Evolutionary conservation across 2,888 invertebrate genomes (phyloP), one percentile per base, ranked within the genome.

Genomic region (Chloroclystis v-ata): DNA sequence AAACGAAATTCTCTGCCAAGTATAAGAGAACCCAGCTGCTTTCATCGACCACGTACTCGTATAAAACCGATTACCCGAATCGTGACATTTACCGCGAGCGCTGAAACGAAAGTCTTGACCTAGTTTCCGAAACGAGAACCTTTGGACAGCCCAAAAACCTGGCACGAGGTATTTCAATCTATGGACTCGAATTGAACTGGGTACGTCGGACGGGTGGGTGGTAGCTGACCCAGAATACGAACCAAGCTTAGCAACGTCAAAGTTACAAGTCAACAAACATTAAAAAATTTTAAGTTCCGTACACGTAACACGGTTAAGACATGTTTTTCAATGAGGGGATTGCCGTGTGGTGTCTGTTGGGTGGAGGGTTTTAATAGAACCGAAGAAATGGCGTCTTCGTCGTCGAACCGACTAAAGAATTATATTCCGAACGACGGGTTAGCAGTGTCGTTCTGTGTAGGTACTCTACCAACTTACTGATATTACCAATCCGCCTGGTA

Each of bases 191-290:
- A 40, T 50, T 43, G 35, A 47, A 42, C 47, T 37, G 44, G 47
- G 37, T 14, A 47, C 46, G 32, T 49, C 47, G 49, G 43, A 52
- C 47, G 43, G 47, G 56, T 58, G 56, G 58, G 58, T 54, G 54
- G 52, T 37, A 10, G 44, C 42, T 47, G 54, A 53, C 57, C 55
- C 45, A 58, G 54, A 47, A 51, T 50, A 45, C 40, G 30, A 37
- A 20, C 44, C 43, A 41, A 35, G 20, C 20, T 16, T 51, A 47
- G 50, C 46, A 42, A 24, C 43, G 33, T 39, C 28, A 35, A 43
- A 28, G 43, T 39, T 28, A 30, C 12, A n/a, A n/a, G 28, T 8
- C 16, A 33, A 26, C 26, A 20, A 20, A 4, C 2, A 20, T 20
- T 20, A 5, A 20, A 4, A 4, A 5, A 4, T 20, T 20, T 20